A percentile compares a stretch with the other conserved stretches of the same genome.
These are phyloP conservation scores for Watsonalla cultraria DNA, from an alignment of 2,888 invertebrate species.

Conservation along the genomic window DNA sequence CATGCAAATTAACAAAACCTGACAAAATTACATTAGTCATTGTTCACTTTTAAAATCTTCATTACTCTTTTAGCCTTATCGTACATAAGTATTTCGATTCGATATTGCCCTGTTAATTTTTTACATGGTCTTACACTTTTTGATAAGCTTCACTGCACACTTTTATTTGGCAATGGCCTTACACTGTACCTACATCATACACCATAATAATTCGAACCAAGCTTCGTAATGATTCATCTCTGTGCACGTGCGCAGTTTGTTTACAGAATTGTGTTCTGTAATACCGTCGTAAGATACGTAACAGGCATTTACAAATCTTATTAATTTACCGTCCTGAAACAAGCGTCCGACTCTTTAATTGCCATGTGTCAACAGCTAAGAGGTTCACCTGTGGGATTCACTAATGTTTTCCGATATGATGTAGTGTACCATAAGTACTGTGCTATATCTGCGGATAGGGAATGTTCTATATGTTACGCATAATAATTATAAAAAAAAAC, in stretches of 20 bases:
- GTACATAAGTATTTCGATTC: not conserved
- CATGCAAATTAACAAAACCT: too few species aligned
- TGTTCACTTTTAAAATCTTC: too few species aligned
- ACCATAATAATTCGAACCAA: conserved; percentile 40
- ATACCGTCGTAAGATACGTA: conserved; percentile 49
- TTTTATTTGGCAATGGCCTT: conserved; percentile 28
- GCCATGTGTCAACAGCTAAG: conserved; percentile 4
- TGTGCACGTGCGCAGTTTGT: conserved; percentile 62
- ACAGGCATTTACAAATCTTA: conserved; percentile 39
- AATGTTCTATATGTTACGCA: too few species aligned
- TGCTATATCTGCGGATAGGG: too few species aligned
- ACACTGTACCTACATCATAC: conserved; percentile 21
- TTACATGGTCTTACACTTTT: not conserved
- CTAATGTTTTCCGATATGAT: too few species aligned
- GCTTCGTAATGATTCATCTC: conserved; percentile 43
- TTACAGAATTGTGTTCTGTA: conserved; percentile 64
- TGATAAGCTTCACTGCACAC: not conserved
- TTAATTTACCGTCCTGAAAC: conserved; percentile 41
- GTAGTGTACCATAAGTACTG: too few species aligned
- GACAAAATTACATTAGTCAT: too few species aligned
- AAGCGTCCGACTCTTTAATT: conserved; percentile 21
- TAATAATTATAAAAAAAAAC: not conserved
- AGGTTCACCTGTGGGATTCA: not conserved
- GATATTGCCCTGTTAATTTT: not conserved
- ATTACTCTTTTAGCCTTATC: too few species aligned